Percentiles rank a stretch among this genome's conserved stretches.
These are phyloP conservation scores for Zygaena filipendulae DNA, from an alignment of 2,888 invertebrate genomes.

Conservation along the genomic window DNA sequence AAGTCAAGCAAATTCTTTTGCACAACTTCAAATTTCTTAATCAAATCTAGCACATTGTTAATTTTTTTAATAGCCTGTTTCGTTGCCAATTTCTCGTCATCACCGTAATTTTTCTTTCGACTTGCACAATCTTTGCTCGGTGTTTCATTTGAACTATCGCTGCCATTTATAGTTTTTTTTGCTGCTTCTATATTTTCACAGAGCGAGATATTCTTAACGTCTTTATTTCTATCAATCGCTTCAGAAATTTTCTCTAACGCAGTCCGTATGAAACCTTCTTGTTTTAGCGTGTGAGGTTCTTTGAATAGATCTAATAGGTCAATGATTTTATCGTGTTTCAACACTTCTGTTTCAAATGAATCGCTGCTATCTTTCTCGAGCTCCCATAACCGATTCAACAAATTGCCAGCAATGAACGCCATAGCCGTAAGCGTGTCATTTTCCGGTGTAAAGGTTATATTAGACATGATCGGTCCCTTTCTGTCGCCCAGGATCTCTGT, in stretches of 20 bases:
- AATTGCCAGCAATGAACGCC: conserved; percentile 54
- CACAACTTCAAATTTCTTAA: conserved; percentile 39
- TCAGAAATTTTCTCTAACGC: conserved; percentile 42
- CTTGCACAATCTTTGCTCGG: too few species aligned
- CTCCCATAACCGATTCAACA: conserved; percentile 54
- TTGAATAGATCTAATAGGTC: conserved; percentile 49
- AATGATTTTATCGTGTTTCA: conserved; percentile 47
- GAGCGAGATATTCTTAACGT: conserved; percentile 32
- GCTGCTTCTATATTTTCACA: conserved; percentile 33
- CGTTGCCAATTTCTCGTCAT: too few species aligned
- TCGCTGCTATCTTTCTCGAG: conserved; percentile 41
- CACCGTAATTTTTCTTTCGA: too few species aligned
- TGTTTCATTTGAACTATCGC: conserved; percentile 4
- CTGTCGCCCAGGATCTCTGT: conserved; percentile 42
- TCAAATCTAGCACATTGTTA: conserved; percentile 34
- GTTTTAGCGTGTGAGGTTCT: conserved; percentile 46
- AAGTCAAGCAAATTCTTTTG: conserved; percentile 26
- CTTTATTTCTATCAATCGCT: conserved; percentile 34
- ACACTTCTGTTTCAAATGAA: conserved; percentile 34
- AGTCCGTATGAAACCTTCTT: conserved; percentile 45
- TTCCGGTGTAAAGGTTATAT: conserved; percentile 53
- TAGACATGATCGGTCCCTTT: conserved; percentile 36
- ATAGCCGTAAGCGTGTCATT: conserved; percentile 55
- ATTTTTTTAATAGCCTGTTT: conserved; percentile 33
- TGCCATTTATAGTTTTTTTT: conserved; percentile 17